Base-by-base conservation (phyloP, 2,113 vertebrate species). In the Oryctolagus cuniculus region DNA sequence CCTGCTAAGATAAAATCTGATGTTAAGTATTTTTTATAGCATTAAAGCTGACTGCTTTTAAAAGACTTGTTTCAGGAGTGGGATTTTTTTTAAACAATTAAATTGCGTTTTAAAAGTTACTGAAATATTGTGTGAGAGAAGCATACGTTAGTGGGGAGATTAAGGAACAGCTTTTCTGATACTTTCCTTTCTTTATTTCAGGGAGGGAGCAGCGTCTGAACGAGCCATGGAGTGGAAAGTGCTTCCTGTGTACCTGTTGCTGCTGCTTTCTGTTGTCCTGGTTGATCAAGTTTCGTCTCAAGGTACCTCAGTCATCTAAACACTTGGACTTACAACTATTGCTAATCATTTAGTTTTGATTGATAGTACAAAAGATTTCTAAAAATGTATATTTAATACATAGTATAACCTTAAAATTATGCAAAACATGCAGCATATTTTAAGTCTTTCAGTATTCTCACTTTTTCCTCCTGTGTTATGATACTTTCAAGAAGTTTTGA, bases 211-310 rank as follows among this genome's bases (percentile, higher is more conserved):
- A 7, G 0, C 74, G 92, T 90, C 94, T 64, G 92, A 96, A 97
- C 97, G 93, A 88, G 94, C 38, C 87, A 98, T 98, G 96, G 93
- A 91, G 72, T 96, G 98, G 98, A 98, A 97, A 91, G 53, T 87
- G 19, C 90, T 98, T 85, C 97, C 96, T 0, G 0, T 94, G 24
- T 81, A 74, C 82, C 55, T 98, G 84, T 16, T 96, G 89, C 82
- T 98, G 75, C 91, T 98, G 80, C 96, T 97, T 34, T 89, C 97
- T 69, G 80, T 95, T 70, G 82, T 97, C 89, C 91, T 96, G 90
- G 80, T 89, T 80, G 97, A 97, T 83, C 97, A 98, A 95, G 98
- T 93, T 85, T 98, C 98, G 94, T 98, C 98, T 98, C 82, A 98
- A 98, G 98, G 98, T 98, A 98, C 1, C 69, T 91, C 97, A 95